A percentile compares a stretch with the other conserved stretches of the same genome.
Conservation (phyloP, 2,888 invertebrate species). For the Perizoma affinitatum region DNA sequence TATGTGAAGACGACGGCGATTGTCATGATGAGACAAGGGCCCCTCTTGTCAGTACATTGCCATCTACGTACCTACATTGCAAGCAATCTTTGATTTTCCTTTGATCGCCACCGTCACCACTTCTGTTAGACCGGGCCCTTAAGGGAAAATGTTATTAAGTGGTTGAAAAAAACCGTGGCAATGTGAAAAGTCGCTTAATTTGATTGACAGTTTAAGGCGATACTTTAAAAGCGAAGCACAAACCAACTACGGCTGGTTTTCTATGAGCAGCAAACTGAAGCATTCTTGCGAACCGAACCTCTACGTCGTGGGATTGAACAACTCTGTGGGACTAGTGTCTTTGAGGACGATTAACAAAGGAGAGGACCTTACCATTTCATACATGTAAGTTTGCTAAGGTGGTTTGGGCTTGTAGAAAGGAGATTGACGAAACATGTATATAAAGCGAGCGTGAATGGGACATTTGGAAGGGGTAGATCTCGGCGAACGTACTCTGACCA, state of each 20-base stretch:
- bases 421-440: background rate
- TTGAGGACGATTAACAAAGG: conserved; percentile 24
- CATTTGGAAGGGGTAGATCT: too few species aligned
- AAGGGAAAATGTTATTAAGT: too few species aligned
- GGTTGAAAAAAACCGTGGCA: too few species aligned
- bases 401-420: background rate
- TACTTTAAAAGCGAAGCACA: background rate
- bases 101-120: too few species aligned
- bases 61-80: too few species aligned
- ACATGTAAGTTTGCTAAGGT: conserved; percentile 20
- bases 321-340: conserved; percentile 21
- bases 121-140: too few species aligned
- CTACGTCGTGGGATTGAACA: conserved; percentile 34
- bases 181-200: too few species aligned
- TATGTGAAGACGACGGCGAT: too few species aligned
- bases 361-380: conserved; percentile 66
- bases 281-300: conserved; percentile 35
- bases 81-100: too few species aligned
- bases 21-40: too few species aligned
- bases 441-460: background rate
- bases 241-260: conserved; percentile 22
- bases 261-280: conserved; percentile 29
- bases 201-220: background rate
- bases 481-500: too few species aligned
- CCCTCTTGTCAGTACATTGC: too few species aligned